Evolutionary conservation across 2,888 invertebrate species (phyloP).

Genomic region (Brassicogethes aeneus): DNA sequence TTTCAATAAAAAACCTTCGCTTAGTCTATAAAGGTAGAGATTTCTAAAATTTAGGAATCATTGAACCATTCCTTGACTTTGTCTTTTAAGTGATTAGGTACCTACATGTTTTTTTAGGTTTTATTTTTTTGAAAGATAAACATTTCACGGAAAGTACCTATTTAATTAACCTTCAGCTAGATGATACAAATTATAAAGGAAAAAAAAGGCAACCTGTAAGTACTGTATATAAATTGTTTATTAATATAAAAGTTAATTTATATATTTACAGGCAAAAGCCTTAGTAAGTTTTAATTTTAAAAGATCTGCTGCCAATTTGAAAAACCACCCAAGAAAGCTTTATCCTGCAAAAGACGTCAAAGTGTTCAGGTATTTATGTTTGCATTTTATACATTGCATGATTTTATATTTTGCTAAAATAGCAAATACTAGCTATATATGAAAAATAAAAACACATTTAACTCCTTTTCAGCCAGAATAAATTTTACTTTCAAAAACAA

Average conservation of each 20-base stretch:
- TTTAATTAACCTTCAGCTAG: constrained; percentile 42
- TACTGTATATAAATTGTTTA: too few relatives aligned
- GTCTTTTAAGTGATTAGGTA: too few relatives aligned
- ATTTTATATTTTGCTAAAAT: too few relatives aligned
- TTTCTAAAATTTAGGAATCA: too few relatives aligned
- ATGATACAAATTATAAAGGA: constrained; percentile 33
- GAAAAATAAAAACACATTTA: too few relatives aligned
- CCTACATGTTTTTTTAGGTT: constrained; percentile 24
- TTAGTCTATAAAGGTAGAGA: too few relatives aligned
- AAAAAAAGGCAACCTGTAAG: background rate
- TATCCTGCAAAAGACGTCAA: constrained; percentile 21
- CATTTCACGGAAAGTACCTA: constrained; percentile 15
- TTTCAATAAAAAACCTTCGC: too few relatives aligned
- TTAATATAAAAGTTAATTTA: background rate
- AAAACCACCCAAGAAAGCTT: constrained; percentile 11
- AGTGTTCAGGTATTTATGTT: constrained; percentile 31
- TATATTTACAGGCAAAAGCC: background rate
- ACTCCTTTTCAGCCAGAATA: too few relatives aligned
- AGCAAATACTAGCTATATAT: too few relatives aligned
- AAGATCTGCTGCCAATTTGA: background rate
- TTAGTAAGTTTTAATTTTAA: background rate
- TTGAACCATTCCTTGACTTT: too few relatives aligned
- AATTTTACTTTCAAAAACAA: too few relatives aligned
- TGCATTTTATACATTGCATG: too few relatives aligned
- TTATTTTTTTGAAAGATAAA: constrained; percentile 26